These are phyloP conservation scores for Bombus fervidus DNA, from an alignment of 1,140 invertebrate genomes.

Conservation along the genomic window DNA sequence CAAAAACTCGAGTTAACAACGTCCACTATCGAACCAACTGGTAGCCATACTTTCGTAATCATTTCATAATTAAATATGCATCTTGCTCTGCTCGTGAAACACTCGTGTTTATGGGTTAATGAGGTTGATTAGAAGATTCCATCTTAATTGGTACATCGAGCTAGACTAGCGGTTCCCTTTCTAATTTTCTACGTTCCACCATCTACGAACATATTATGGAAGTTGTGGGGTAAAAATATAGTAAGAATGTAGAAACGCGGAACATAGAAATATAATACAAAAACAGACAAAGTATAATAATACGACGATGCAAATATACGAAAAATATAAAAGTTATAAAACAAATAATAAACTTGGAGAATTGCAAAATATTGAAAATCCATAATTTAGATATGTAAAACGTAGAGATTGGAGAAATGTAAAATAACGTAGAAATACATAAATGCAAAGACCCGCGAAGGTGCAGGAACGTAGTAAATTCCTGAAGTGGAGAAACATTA, in stretches of 20 bases:
- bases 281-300: background rate
- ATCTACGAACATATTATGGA: no score
- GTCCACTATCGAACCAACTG: background rate
- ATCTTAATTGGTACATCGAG: conserved; percentile 59
- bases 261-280: background rate
- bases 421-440: no score
- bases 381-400: no score
- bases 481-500: background rate
- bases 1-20: background rate
- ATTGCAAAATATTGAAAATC: no score
- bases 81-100: background rate
- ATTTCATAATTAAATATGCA: conserved; percentile 7
- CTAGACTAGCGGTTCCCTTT: conserved; percentile 28
- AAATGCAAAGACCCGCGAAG: no score
- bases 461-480: no score
- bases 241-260: no score
- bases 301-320: no score
- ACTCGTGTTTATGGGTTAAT: conserved; percentile 50
- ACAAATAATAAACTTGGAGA: no score
- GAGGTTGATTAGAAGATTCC: conserved; percentile 51
- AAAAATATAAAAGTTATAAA: no score
- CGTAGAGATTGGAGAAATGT: no score
- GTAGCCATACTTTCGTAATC: background rate
- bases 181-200: background rate
- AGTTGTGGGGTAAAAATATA: no score